Percentiles rank a stretch among this genome's conserved stretches.
These are phyloP conservation scores for Athalia circularis DNA, from an alignment of 2,888 invertebrate species.

Conservation along the genomic window DNA sequence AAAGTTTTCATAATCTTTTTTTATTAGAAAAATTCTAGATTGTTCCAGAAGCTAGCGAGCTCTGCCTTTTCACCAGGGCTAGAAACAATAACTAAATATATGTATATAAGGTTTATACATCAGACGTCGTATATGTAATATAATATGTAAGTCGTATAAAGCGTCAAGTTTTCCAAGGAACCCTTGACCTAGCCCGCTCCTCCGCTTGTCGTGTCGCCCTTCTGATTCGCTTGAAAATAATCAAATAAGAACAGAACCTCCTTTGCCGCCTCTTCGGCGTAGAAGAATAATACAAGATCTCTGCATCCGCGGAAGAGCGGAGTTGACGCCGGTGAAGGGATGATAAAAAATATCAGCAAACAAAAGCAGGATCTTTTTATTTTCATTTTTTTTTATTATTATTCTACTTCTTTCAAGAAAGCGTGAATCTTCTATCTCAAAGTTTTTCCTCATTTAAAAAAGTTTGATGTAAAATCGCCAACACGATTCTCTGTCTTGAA, in stretches of 20 bases:
- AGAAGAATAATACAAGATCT: conserved; percentile 30
- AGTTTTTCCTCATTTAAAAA: neutral
- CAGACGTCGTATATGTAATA: too few species aligned
- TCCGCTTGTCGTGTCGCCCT: neutral
- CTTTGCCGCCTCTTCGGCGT: conserved; percentile 24
- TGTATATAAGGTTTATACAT: neutral
- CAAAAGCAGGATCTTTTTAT: conserved; percentile 8
- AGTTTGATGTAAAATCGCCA: neutral
- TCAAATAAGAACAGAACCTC: conserved; percentile 20
- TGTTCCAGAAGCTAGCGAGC: neutral
- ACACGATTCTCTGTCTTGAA: conserved; percentile 1
- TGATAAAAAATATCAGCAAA: conserved; percentile 9
- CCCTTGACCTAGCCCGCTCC: conserved; percentile 11
- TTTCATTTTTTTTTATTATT: neutral
- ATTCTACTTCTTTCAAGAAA: neutral
- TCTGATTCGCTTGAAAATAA: conserved; percentile 11
- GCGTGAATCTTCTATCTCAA: conserved; percentile 26
- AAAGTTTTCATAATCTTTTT: conserved; percentile 1
- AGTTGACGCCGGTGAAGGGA: neutral
- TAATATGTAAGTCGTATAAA: conserved; percentile 8
- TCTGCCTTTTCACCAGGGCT: neutral
- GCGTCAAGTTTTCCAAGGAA: conserved; percentile 12
- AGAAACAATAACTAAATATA: conserved; percentile 14
- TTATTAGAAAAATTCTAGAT: conserved; percentile 9
- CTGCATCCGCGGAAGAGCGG: neutral